Percentiles rank a stretch among this genome's conserved stretches.
Conservation (phyloP, 2,888 invertebrate species). For the Scaptomyza cyrtandrae region DNA sequence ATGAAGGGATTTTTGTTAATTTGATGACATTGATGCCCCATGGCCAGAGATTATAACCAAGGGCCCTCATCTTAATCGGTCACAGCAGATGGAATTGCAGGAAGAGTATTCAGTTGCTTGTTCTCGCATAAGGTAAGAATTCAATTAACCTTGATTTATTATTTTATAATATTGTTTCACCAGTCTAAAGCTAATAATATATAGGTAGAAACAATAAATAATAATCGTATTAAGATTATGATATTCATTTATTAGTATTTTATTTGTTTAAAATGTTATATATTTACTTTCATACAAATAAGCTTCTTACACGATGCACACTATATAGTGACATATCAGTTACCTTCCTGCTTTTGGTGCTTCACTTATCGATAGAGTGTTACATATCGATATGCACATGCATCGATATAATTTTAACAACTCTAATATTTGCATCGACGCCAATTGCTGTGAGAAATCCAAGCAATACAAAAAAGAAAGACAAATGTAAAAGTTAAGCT, state of each 20-base stretch:
- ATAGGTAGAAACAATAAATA: background rate
- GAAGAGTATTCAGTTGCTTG: slow-evolving; percentile 1
- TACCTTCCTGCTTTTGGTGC: background rate
- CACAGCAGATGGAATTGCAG: background rate
- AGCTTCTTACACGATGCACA: slow-evolving; percentile 8
- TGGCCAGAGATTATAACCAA: slow-evolving; percentile 71
- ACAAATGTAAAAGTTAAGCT: slow-evolving; percentile 50
- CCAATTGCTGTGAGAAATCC: slow-evolving; percentile 43
- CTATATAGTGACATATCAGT: background rate
- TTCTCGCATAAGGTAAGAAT: background rate
- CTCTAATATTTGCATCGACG: slow-evolving; percentile 47
- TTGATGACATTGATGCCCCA: slow-evolving; percentile 80
- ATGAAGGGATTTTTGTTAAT: slow-evolving; percentile 81
- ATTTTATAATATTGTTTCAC: background rate
- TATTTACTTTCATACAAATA: background rate
- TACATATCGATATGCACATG: slow-evolving; percentile 18
- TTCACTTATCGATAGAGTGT: background rate
- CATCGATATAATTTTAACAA: slow-evolving; percentile 28
- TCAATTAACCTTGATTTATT: background rate
- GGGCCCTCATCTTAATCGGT: slow-evolving; percentile 34
- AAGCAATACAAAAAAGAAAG: slow-evolving; percentile 21
- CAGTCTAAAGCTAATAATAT: background rate
- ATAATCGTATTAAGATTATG: background rate
- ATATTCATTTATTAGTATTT: background rate
- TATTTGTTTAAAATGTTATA: background rate